Evolutionary conservation across 2,888 invertebrate genomes (phyloP).

Genomic region (Bedellia somnulentella): DNA sequence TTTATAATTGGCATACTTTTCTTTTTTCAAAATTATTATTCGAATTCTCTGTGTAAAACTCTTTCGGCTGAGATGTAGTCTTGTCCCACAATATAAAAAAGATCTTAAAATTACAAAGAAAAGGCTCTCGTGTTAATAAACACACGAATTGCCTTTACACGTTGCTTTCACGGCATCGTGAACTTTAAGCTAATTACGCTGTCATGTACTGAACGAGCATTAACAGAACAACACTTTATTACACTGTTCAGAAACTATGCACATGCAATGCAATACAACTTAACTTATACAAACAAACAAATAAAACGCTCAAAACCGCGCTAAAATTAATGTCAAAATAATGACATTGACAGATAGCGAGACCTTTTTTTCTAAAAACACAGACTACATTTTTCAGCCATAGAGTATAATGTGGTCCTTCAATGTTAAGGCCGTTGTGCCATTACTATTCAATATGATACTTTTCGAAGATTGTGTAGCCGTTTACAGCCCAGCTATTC

Average conservation of each 20-base stretch:
- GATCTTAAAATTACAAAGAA: slow-evolving; percentile 2
- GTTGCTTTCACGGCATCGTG: slow-evolving; percentile 6
- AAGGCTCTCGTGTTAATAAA: background rate
- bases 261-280: slow-evolving; percentile 1
- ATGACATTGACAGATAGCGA: slow-evolving; percentile 1
- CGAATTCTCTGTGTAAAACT: background rate
- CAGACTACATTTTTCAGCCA: slow-evolving; percentile 8
- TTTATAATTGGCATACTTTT: background rate
- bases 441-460: slow-evolving; percentile 11
- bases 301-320: background rate
- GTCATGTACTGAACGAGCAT: background rate
- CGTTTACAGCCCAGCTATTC: slow-evolving; percentile 19
- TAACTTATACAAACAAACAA: background rate
- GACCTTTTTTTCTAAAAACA: slow-evolving; percentile 10
- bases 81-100: slow-evolving; percentile 25
- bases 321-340: background rate
- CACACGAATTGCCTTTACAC: background rate
- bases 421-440: slow-evolving; percentile 8
- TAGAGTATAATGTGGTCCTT: slow-evolving; percentile 12
- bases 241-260: background rate
- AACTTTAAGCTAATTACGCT: background rate
- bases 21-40: slow-evolving; percentile 3
- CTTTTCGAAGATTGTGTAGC: slow-evolving; percentile 16
- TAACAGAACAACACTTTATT: background rate
- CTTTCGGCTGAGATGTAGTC: slow-evolving; percentile 3